Evolutionary conservation across 1,140 invertebrate species (phyloP), one percentile per base, ranked within the genome.

Genomic region (Goniozus legneri): DNA sequence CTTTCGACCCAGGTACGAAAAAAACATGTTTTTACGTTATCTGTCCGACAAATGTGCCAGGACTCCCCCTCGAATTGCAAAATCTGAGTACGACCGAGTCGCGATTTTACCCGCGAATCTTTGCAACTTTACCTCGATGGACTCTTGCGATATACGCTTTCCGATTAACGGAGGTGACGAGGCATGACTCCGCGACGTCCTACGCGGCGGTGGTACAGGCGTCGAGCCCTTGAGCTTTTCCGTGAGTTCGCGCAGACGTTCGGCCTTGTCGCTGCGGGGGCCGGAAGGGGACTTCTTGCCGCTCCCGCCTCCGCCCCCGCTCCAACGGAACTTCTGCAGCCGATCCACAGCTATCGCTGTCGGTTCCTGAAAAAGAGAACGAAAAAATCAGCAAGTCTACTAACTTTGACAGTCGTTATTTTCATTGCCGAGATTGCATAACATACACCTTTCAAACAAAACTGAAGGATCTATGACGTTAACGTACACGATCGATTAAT

Each of bases 301-400:
- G 27, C 64, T 62, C 56, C 67, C 64, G 62, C 66, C 57, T 62
- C 71, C 65, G 76, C 78, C 78, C 72, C 84, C 83, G 74, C 84
- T 85, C 77, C 87, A 85, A 67, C 85, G 83, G 66, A 85, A 82
- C 69, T 82, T 85, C 63, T 86, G 84, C 68, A 88, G 77, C 49
- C 85, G 86, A 76, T 88, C 86, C 84, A 89, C 82, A 65, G 82
- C 69, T 73, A 66, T 65, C 67, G 64, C 66, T 47, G 66, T 60
- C 63, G 66, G 69, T 52, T 77, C 69, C 67, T 73, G 32, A 13
- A 32, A 27, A 27, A n/a, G n/a, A n/a, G n/a, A n/a, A n/a, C n/a
- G n/a, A n/a, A n/a, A n/a, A n/a, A n/a, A n/a, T n/a, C n/a, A n/a
- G n/a, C n/a, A n/a, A n/a, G n/a, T n/a, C n/a, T n/a, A n/a, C n/a